Evolutionary conservation across 2,888 invertebrate species (phyloP).

Genomic region (Malthinus seriepunctatus): DNA sequence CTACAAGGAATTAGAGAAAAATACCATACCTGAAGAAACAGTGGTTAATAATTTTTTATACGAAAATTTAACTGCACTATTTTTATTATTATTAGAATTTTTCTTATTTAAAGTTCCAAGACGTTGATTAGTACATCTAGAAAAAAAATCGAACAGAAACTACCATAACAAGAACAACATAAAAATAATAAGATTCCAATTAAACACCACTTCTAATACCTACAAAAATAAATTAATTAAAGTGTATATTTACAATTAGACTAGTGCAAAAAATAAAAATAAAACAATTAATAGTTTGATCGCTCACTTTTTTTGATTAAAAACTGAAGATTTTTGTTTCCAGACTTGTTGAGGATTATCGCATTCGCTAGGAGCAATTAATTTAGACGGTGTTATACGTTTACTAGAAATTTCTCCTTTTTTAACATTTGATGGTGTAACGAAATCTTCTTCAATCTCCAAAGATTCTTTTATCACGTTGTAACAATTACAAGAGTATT

Average conservation of each 20-base stretch:
- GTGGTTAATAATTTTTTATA: constrained; percentile 12
- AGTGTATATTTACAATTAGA: no score
- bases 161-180: neutral
- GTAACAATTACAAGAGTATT: constrained; percentile 22
- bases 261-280: neutral
- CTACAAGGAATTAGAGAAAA: no score
- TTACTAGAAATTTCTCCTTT: no score
- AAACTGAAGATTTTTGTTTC: no score
- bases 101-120: neutral
- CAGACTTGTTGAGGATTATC: no score
- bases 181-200: neutral
- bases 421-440: neutral
- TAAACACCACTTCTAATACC: neutral
- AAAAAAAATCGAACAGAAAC: neutral
- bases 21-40: constrained; percentile 5
- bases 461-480: constrained; percentile 16
- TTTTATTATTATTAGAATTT: neutral
- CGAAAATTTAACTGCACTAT: constrained; percentile 7
- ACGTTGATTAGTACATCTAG: no score
- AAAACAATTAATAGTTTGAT: no score
- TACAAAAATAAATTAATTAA: neutral
- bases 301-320: no score
- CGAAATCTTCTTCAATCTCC: neutral
- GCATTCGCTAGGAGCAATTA: no score
- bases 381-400: no score